These are phyloP conservation scores for Eupsilia transversa DNA, from an alignment of 2,888 invertebrate species.

Conservation along the genomic window DNA sequence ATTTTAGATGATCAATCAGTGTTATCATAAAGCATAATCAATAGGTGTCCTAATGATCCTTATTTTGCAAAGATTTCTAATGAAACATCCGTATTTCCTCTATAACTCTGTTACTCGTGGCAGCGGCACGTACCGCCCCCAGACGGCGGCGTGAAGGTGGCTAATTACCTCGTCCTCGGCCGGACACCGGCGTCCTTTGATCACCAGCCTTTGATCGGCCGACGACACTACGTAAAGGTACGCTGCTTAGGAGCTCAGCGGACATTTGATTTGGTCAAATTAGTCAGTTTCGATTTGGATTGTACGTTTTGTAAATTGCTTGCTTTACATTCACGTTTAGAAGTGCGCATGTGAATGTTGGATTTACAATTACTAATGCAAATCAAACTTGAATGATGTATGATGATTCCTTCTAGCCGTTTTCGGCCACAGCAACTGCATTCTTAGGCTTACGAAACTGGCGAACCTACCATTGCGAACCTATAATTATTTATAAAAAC, in stretches of 20 bases:
- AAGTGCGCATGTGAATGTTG: neutral
- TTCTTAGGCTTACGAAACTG: neutral
- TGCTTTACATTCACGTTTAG: neutral
- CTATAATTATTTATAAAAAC: neutral
- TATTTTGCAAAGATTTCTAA: constrained; percentile 4
- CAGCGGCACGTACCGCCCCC: constrained; percentile 65
- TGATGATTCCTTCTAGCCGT: neutral
- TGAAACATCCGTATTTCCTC: neutral
- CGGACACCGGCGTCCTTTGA: constrained; percentile 86
- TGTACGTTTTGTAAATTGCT: neutral
- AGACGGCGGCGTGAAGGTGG: constrained; percentile 72
- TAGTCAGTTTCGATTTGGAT: neutral
- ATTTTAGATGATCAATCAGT: neutral
- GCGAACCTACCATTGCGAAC: neutral
- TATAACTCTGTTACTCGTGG: constrained; percentile 17
- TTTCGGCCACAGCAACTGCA: neutral
- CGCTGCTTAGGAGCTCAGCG: constrained; percentile 58
- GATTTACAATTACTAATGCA: neutral
- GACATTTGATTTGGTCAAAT: constrained; percentile 54
- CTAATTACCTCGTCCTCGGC: constrained; percentile 81
- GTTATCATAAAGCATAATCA: neutral
- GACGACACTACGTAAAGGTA: constrained; percentile 66
- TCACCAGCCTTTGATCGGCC: constrained; percentile 84
- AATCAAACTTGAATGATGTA: neutral
- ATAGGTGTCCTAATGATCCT: neutral